Base-by-base conservation (phyloP, 1,140 invertebrate species). In the Chlorops oryzae region DNA sequence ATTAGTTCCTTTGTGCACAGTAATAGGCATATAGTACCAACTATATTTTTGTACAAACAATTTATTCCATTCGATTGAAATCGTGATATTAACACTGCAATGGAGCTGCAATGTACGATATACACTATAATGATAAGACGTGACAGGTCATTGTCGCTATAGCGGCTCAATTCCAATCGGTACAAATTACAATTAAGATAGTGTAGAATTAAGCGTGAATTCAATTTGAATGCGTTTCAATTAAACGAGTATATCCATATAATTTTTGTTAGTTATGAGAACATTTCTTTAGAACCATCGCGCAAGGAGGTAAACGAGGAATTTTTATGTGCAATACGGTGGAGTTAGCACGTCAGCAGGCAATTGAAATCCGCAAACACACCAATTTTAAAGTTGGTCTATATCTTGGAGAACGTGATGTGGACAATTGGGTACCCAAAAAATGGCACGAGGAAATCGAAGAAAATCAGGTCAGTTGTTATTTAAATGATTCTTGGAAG, bases 241-340 rank as follows among this genome's bases (percentile, higher is more conserved):
- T 13, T 21, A 32, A 32, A 10, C 9, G 9, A 15, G 9, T 10
- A 32, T n/a, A n/a, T n/a, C n/a, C n/a, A n/a, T n/a, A n/a, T n/a
- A n/a, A n/a, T n/a, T 34, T 35, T n/a, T 18, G 40, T 54, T 44
- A 35, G 35, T 40, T 34, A 47, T n/a, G n/a, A 51, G 51, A 47
- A 58, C 58, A 50, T 34, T 43, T 20, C 12, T 13, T 1, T 40
- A 84, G 82, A 56, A 65, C 79, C 37, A 80, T 80, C 51, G 71
- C 66, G 1, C 54, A 80, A 55, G 85, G 81, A 18, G 84, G 84
- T 0, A 88, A 89, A 67, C 71, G 85, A 12, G 80, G 78, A 6
- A 73, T 92, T 53, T 88, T 91, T 58, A 55, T 88, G 5, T 88
- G 88, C 0, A 90, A 89, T 61, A 90, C 84, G 18, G 85, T 92